Conservation (phyloP, 2,888 invertebrate species). For the Automeris io region DNA sequence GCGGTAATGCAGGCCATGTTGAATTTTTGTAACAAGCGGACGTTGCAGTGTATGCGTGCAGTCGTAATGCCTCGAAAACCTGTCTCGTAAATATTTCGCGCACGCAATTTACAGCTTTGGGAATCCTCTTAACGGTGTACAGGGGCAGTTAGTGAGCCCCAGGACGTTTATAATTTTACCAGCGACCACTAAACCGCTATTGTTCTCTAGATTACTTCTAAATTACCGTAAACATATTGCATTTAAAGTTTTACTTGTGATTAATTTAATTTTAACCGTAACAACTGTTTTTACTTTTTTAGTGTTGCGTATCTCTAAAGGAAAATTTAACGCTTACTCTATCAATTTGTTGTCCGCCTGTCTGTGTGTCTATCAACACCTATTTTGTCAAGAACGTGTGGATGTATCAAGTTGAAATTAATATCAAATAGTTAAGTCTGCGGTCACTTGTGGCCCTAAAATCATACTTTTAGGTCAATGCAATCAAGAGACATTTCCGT, state of each 20-base stretch:
- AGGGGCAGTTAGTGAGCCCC: slow-evolving; percentile 64
- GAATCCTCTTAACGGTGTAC: slow-evolving; percentile 73
- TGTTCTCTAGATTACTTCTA: slow-evolving; percentile 38
- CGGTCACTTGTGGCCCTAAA: no score
- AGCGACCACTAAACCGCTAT: slow-evolving; percentile 40
- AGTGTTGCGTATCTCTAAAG: neutral
- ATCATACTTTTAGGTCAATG: no score
- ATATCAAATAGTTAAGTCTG: no score
- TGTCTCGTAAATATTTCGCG: slow-evolving; percentile 73
- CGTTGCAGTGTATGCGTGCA: slow-evolving; percentile 55
- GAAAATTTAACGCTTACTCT: no score
- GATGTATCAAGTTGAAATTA: no score
- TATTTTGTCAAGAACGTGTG: no score
- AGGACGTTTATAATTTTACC: slow-evolving; percentile 62
- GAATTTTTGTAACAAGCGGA: slow-evolving; percentile 61
- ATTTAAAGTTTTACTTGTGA: slow-evolving; percentile 2
- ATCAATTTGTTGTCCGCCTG: no score
- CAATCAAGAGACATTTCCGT: no score
- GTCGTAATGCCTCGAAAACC: slow-evolving; percentile 63
- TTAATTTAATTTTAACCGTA: neutral
- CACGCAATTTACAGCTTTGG: slow-evolving; percentile 72
- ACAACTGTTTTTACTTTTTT: neutral
- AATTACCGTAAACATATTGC: slow-evolving; percentile 16
- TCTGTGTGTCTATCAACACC: no score
- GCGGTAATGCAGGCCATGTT: slow-evolving; percentile 29